Base-by-base conservation (phyloP, 1,140 invertebrate genomes). In the Bursaphelenchus mucronatus region DNA sequence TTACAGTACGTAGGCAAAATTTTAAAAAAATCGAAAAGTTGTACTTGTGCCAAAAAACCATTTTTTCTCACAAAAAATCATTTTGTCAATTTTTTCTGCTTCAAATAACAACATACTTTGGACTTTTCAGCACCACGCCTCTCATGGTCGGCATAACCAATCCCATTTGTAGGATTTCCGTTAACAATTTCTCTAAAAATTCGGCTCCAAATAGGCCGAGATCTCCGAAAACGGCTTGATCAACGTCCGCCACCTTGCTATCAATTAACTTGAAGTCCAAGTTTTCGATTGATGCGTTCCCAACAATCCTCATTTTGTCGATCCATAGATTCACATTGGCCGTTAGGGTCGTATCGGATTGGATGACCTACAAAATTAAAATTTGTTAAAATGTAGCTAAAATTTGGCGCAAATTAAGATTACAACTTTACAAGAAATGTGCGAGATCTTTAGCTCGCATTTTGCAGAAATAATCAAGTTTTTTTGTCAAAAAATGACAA, bases 101-200 rank as follows among this genome's bases (percentile, higher is more conserved):
- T 45, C 11, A 39, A n/a, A 10, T 30, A 58, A 21, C 8, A 49
- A 58, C 63, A 56, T 59, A 79, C 77, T 76, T 81, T 50, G 78
- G 78, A 66, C 77, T 81, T 45, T 81, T 74, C n/a, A 80, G 47
- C 43, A 79, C 70, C 10, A 80, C 70, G 10, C 78, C 78, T 46
- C 68, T 62, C 78, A 80, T 81, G 52, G 78, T 75, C 4, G 78
- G 78, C 59, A 80, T 54, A 17, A 78, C 57, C 10, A 80, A 64
- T 40, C 78, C 78, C 66, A 79, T 75, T 65, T 80, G 79, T 17
- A 80, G 67, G 40, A 80, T 80, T 66, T 80, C 79, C 46, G 79
- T 80, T 11, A 80, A 62, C 46, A 80, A 57, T 56, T 81, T 76
- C 52, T 81, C 78, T 0, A 80, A 49, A 51, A 80, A 80, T 64